A percentile compares a stretch with the other conserved stretches of the same genome.
Evolutionary conservation across 2,797 vertebrate species (phyloP).

Genomic region (Glyptemys insculpta): DNA sequence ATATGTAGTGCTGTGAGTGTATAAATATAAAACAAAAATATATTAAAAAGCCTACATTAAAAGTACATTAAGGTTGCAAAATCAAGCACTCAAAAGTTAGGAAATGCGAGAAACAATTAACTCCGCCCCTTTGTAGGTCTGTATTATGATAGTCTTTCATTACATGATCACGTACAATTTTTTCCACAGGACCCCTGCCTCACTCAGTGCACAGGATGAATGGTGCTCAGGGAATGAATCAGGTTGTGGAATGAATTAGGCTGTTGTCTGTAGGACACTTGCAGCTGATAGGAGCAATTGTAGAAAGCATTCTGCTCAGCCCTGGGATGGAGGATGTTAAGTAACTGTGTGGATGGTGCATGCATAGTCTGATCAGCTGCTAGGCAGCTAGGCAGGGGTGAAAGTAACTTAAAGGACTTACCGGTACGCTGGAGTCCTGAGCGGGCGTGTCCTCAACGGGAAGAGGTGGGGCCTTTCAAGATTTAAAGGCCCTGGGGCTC

Average conservation of each 20-base stretch:
- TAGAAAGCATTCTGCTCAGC: neutral
- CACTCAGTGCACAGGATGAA: neutral
- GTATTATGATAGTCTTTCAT: neutral
- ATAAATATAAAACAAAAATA: neutral
- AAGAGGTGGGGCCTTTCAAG: no score
- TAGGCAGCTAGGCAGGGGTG: neutral
- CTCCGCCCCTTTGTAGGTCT: neutral
- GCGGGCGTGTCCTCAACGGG: no score
- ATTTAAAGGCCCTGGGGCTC: no score
- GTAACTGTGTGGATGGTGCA: neutral
- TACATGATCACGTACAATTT: neutral
- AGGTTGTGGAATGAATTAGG: neutral
- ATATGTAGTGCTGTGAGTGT: neutral
- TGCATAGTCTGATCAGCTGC: neutral
- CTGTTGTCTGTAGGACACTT: neutral
- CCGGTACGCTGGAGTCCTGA: no score
- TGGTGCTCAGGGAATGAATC: neutral
- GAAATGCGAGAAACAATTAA: neutral
- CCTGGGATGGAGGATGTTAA: neutral
- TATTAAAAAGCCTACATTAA: neutral
- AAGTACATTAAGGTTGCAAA: neutral
- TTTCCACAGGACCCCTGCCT: neutral
- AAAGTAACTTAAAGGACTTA: no score
- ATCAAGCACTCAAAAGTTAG: conserved; percentile 7
- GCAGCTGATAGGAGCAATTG: neutral